Base-by-base conservation (phyloP, 2,888 invertebrate species). In the Phengaris arion region DNA sequence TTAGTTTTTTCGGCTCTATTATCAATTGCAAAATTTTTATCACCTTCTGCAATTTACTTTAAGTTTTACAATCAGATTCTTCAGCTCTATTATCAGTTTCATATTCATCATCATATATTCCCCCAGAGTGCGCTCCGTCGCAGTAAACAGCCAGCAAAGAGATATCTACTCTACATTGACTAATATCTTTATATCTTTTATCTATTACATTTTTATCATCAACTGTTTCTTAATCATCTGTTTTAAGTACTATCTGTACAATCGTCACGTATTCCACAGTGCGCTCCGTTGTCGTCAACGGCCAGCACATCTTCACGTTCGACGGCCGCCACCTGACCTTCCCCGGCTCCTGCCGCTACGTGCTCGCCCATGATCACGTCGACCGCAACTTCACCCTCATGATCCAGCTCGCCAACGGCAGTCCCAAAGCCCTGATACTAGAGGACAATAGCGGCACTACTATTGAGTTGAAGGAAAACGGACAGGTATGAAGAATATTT, bases 221-320 rank as follows among this genome's bases (percentile, higher is more conserved):
- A 57, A 0, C 57, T 5, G 8, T 9, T 9, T 2, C 4, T 59
- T 22, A n/a, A 9, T 22, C 7, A 22, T 3, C 8, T 15, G 15
- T n/a, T 15, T 57, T n/a, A 15, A 57, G n/a, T n/a, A n/a, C n/a
- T n/a, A n/a, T n/a, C 57, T 15, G n/a, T 7, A 7, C n/a, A 6
- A 10, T 13, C 55, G 0, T 13, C 13, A 59, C 22, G 9, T 64
- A 6, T 1, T 45, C 54, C 69, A 12, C 93, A 95, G 96, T 96
- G 77, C 93, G 94, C 74, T 98, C 96, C 9, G 94, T 95, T 57
- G 86, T 98, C 5, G 94, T 96, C 12, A 97, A 97, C 84, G 97
- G 97, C 1, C 96, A 97, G 82, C 97, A 98, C 89, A 95, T 97
- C 87, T 96, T 97, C 90, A 98, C 98, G 0, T 98, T 98, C 89